Conservation (phyloP, 2,113 vertebrate species). For the Petrocephalus zakoni region DNA sequence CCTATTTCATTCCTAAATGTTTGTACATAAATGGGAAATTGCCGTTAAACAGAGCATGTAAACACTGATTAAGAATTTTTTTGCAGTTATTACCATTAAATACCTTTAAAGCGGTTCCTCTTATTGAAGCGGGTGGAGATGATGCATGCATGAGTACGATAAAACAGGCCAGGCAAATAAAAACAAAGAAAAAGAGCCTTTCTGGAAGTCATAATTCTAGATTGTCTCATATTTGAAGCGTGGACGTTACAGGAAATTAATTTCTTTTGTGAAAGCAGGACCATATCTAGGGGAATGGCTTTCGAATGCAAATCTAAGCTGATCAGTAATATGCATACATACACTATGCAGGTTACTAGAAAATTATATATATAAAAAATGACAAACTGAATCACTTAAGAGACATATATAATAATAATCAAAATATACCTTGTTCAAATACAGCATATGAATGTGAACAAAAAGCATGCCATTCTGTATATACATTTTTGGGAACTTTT, state of each 20-base stretch:
- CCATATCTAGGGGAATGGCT: neutral
- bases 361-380: neutral
- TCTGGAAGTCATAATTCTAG: neutral
- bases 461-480: neutral
- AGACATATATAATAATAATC: neutral
- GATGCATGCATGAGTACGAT: neutral
- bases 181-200: neutral
- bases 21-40: slow-evolving; percentile 5
- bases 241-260: neutral
- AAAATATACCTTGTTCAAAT: neutral
- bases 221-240: neutral
- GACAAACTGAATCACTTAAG: neutral
- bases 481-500: neutral
- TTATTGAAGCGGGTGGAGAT: neutral
- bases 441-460: neutral
- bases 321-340: neutral
- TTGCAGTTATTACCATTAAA: slow-evolving; percentile 13
- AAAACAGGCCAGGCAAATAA: neutral
- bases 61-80: slow-evolving; percentile 14
- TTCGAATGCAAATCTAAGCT: neutral
- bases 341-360: neutral
- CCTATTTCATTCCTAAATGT: slow-evolving; percentile 6
- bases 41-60: slow-evolving; percentile 13
- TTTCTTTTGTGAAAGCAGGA: neutral
- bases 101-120: slow-evolving; percentile 8